phyloP scores from a whole-genome alignment of 2,113 vertebrate species.

The Zosterops lateralis region DNA sequence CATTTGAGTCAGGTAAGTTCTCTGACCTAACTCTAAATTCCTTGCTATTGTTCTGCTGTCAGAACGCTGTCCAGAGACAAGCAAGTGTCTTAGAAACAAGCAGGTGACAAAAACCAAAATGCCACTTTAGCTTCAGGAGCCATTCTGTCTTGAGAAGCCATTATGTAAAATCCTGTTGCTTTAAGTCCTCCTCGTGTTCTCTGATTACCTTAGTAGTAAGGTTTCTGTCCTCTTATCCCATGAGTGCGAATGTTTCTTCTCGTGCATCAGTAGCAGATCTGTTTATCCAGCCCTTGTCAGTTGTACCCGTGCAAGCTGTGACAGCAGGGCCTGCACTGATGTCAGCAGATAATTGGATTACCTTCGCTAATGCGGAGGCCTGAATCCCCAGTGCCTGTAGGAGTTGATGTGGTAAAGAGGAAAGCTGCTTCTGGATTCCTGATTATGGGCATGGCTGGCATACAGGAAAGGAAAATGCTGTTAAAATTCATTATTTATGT shows the following conservation, averaged over 20 bases:
- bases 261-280: background rate
- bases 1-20: constrained; percentile 94
- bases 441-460: background rate
- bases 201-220: background rate
- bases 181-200: background rate
- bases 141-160: background rate
- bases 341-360: constrained; percentile 43
- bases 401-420: background rate
- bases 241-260: background rate
- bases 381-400: background rate
- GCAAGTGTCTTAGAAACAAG: background rate
- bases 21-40: background rate
- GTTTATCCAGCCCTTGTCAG: background rate
- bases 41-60: background rate
- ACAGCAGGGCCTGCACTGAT: constrained; percentile 9
- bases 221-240: background rate
- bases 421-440: background rate
- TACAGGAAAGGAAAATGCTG: background rate
- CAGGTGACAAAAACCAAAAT: background rate
- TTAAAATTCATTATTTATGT: background rate
- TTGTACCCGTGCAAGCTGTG: background rate
- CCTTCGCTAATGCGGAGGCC: background rate
- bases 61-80: background rate
- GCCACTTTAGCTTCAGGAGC: background rate
- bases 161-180: background rate